These are phyloP conservation scores for Baronia brevicornis DNA, from an alignment of 2,888 invertebrate species.

Conservation along the genomic window DNA sequence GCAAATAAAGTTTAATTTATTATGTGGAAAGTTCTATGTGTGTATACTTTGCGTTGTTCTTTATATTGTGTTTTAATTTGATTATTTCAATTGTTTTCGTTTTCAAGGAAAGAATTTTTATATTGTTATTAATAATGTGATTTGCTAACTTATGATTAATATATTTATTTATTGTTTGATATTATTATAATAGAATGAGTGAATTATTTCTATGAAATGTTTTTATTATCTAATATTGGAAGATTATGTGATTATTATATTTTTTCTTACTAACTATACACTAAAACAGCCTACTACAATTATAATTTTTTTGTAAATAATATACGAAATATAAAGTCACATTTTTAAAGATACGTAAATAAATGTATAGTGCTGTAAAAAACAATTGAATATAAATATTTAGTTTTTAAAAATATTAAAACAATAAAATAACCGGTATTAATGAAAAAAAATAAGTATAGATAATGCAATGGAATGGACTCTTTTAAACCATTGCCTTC, in stretches of 20 bases:
- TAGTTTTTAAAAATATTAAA: no score
- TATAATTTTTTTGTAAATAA: conserved; percentile 7
- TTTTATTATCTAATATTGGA: conserved; percentile 40
- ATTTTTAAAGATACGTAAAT: no score
- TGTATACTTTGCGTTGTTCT: no score
- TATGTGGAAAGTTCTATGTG: no score
- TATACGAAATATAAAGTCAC: no score
- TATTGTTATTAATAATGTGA: no score
- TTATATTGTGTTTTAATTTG: no score
- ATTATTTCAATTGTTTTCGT: no score
- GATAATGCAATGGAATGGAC: conserved; percentile 27
- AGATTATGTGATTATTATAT: conserved; percentile 60
- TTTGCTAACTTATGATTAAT: no score
- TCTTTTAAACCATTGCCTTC: conserved; percentile 24
- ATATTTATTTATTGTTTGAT: neutral
- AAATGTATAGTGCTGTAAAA: no score
- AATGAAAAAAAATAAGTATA: conserved; percentile 2
- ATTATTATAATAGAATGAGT: neutral
- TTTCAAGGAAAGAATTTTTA: no score
- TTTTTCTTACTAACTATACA: conserved; percentile 11
- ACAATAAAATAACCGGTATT: conserved; percentile 1
- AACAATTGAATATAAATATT: conserved; percentile 3
- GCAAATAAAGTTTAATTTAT: no score
- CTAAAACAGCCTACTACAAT: conserved; percentile 2
- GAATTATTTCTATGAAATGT: neutral